Conservation (phyloP, 1,140 invertebrate genomes). For the Thaumetopoea pityocampa region DNA sequence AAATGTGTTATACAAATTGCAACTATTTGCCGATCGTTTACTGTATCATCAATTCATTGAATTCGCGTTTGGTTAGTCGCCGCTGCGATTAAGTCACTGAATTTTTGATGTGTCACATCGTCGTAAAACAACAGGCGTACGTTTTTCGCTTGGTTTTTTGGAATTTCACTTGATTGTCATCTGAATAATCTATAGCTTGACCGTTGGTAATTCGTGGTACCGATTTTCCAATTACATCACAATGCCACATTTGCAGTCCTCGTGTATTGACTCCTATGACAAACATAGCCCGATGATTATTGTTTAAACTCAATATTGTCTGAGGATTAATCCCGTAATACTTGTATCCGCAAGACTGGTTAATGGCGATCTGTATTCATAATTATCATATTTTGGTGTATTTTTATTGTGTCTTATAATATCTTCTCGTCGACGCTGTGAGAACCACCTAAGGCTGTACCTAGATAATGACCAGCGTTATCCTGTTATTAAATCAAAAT, state of each 20-base stretch:
- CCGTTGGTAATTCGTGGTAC: constrained; percentile 46
- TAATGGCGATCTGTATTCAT: no score
- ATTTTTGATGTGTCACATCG: constrained; percentile 61
- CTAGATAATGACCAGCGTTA: no score
- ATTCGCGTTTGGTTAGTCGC: constrained; percentile 47
- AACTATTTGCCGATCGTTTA: constrained; percentile 43
- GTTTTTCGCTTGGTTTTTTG: constrained; percentile 67
- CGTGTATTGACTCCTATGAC: constrained; percentile 4
- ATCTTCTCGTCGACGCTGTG: no score
- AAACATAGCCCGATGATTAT: constrained; percentile 9
- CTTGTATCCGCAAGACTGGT: no score
- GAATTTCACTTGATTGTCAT: constrained; percentile 65
- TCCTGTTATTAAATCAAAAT: no score
- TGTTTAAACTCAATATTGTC: no score
- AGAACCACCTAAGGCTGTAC: no score
- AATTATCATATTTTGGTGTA: no score
- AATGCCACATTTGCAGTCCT: constrained; percentile 37
- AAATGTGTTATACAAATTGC: constrained; percentile 45
- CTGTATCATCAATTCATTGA: constrained; percentile 35
- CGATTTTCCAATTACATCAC: constrained; percentile 66
- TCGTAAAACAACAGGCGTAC: constrained; percentile 55
- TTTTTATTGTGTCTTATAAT: no score
- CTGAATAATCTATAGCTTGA: constrained; percentile 55
- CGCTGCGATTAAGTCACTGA: constrained; percentile 60
- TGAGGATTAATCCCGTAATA: no score